Evolutionary conservation across 2,888 invertebrate genomes (phyloP), one percentile per base, ranked within the genome.

Genomic region (Listrodromus nycthemerus): DNA sequence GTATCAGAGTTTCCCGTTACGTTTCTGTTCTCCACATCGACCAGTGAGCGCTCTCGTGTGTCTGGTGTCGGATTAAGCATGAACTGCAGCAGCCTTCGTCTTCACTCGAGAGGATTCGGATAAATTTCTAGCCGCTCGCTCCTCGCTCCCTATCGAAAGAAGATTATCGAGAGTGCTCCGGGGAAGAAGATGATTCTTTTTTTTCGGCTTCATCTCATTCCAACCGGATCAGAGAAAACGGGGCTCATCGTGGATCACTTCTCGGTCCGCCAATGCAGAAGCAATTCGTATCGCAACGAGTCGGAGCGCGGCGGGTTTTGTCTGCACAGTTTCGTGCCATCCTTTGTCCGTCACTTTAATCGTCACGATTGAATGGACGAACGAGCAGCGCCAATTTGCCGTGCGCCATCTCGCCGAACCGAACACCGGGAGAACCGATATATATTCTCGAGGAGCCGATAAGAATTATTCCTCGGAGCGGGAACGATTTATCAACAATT

Each of bases 361-460:
- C 74, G 27, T 69, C 27, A 50, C 61, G 45, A 67, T 67, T 58
- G 76, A 58, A 19, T 27, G 27, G 67, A 69, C 50, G 50, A 74
- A 67, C 48, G 33, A 33, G 41, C 41, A 41, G 16, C 74, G 67
- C 50, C 27, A 37, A 24, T 58, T 61, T 4, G 30, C 8, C 16
- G 63, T 65, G 50, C 45, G 63, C 52, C 21, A 71, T 81, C 70
- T 21, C 41, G 10, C 16, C 6, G 7, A 5, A 5, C 37, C 41
- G 37, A 33, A n/a, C 16, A 21, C 27, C 52, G 27, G 37, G n/a
- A 50, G 37, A 75, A 81, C 41, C 50, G 70, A 71, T 81, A 16
- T 41, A 41, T 4, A 41, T 76, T 71, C 33, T 76, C 70, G 76
- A 65, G 70, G 10, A 66, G 45, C 65, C 81, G 69, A 75, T 76